Evolutionary conservation across 2,888 invertebrate species (phyloP).

Genomic region (Amiota mariae): DNA sequence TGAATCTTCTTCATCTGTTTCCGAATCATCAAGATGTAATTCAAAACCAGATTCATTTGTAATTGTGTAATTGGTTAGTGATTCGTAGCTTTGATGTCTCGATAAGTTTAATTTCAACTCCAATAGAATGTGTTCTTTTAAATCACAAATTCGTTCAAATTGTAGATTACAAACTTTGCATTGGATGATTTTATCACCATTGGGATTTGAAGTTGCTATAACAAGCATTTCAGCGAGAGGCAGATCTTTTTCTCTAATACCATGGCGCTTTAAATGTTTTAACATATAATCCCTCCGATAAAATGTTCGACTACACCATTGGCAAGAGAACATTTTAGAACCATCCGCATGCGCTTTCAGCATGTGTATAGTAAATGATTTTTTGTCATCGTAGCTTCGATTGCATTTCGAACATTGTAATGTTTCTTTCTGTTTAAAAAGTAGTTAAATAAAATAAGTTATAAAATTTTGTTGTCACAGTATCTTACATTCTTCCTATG

Average conservation of each 20-base stretch:
- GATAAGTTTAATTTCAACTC: not conserved
- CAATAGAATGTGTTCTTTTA: conserved; percentile 36
- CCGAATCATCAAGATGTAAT: conserved; percentile 56
- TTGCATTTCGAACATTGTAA: conserved; percentile 9
- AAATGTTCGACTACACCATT: conserved; percentile 45
- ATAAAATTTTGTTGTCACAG: too few relatives aligned
- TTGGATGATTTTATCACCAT: conserved; percentile 36
- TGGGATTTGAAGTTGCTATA: conserved; percentile 26
- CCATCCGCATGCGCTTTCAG: conserved; percentile 14
- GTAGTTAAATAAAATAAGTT: too few relatives aligned
- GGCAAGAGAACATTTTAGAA: conserved; percentile 38
- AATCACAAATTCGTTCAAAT: conserved; percentile 33
- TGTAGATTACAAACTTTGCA: conserved; percentile 43
- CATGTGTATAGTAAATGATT: conserved; percentile 6
- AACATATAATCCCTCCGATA: conserved; percentile 44
- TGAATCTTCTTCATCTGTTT: conserved; percentile 47
- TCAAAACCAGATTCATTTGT: conserved; percentile 52
- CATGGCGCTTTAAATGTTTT: conserved; percentile 34
- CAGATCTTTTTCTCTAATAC: conserved; percentile 3
- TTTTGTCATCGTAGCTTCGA: conserved; percentile 16
- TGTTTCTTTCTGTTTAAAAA: not conserved
- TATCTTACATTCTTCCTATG: conserved; percentile 22
- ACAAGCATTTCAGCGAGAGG: conserved; percentile 13
- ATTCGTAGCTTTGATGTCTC: conserved; percentile 22
- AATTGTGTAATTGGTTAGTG: conserved; percentile 49